Percentiles rank a stretch among this genome's conserved stretches.
These are phyloP conservation scores for Dicaeum eximium DNA, from an alignment of 2,113 vertebrate species.

Conservation along the genomic window DNA sequence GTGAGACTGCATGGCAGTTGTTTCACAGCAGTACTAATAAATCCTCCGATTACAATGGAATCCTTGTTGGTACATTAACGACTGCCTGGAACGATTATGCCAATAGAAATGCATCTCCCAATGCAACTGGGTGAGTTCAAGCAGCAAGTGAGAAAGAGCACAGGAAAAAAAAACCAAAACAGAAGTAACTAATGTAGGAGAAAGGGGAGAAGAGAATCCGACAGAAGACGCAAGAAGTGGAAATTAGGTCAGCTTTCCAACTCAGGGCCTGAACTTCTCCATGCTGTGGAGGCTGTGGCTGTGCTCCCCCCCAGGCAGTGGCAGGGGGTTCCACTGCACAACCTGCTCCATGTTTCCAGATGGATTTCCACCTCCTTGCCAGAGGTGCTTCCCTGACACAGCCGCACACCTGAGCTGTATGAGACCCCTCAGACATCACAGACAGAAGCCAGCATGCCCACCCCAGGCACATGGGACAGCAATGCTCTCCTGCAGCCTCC, in stretches of 20 bases:
- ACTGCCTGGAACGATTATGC: constrained; percentile 16
- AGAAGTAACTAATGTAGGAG: background rate
- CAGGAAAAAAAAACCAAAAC: background rate
- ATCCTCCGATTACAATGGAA: constrained; percentile 12
- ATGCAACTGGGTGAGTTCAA: background rate
- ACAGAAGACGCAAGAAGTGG: background rate
- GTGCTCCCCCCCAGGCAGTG: background rate
- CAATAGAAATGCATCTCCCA: constrained; percentile 17
- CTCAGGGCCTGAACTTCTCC: background rate
- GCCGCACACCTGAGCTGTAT: fast-evolving
- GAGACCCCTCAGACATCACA: fast-evolving
- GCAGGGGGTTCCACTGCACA: background rate
- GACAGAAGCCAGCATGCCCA: fast-evolving
- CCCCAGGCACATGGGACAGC: fast-evolving
- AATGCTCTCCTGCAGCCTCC: background rate
- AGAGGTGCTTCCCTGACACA: fast-evolving
- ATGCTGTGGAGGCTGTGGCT: background rate
- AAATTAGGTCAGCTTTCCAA: constrained; percentile 6
- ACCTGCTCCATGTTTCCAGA: fast-evolving
- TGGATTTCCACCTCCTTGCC: fast-evolving
- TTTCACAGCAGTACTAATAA: constrained; percentile 34
- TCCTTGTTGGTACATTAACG: constrained; percentile 37
- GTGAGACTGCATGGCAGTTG: background rate
- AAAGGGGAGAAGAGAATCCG: background rate
- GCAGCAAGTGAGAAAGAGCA: background rate